These are phyloP conservation scores for Cryptocephalus moraei DNA, from an alignment of 2,888 invertebrate genomes.

Conservation along the genomic window DNA sequence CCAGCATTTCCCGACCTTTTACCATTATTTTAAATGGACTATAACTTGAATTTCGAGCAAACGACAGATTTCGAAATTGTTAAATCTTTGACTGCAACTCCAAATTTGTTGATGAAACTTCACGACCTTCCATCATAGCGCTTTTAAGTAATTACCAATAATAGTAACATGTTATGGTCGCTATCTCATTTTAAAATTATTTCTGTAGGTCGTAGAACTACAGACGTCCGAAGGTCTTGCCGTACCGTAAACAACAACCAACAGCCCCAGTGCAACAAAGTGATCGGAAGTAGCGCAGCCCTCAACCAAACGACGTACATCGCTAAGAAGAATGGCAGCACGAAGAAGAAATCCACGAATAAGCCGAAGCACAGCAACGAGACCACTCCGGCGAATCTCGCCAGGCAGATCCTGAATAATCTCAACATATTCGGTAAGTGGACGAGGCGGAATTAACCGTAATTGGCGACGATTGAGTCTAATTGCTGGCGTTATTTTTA, in stretches of 20 bases:
- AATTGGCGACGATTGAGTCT: too few species aligned
- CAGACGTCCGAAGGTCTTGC: constrained; percentile 27
- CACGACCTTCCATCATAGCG: too few species aligned
- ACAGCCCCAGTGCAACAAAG: constrained; percentile 17
- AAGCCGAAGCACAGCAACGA: constrained; percentile 35
- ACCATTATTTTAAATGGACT: too few species aligned
- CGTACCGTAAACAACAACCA: constrained; percentile 18
- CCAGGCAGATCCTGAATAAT: constrained; percentile 69
- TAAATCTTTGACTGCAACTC: too few species aligned
- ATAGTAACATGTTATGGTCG: too few species aligned
- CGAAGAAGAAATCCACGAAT: constrained; percentile 38
- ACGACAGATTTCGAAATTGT: too few species aligned
- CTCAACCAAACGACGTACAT: constrained; percentile 22
- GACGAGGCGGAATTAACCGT: neutral
- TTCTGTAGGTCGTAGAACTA: constrained; percentile 26
- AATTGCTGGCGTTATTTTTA: neutral
- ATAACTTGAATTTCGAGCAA: too few species aligned
- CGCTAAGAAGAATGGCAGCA: constrained; percentile 26
- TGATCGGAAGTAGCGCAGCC: constrained; percentile 28
- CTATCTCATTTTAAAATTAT: too few species aligned
- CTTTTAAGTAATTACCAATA: too few species aligned
- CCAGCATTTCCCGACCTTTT: too few species aligned
- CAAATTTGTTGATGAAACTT: too few species aligned
- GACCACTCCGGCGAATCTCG: constrained; percentile 52
- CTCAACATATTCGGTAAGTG: constrained; percentile 65